phyloP scores from a whole-genome alignment of 1,140 invertebrate species.

The Lamellibrachia luymesi region DNA sequence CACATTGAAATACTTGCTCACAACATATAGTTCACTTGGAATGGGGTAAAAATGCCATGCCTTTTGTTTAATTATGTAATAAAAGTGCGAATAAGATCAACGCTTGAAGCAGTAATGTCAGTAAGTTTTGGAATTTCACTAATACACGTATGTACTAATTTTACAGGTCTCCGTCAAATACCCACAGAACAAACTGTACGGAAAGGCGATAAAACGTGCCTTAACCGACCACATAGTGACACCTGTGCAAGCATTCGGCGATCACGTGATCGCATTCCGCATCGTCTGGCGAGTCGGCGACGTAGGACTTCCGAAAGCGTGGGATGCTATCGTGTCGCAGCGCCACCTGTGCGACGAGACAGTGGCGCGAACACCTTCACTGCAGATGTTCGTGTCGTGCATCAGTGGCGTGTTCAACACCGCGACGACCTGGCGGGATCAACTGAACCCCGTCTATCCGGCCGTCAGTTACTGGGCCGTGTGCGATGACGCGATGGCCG shows the following conservation, averaged over 20 bases:
- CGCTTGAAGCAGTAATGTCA: background rate
- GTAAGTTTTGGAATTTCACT: background rate
- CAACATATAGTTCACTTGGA: background rate
- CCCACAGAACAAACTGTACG: background rate
- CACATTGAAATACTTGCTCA: background rate
- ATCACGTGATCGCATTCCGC: background rate
- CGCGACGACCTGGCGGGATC: background rate
- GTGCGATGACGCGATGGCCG: background rate
- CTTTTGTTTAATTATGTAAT: background rate
- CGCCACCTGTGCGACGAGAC: background rate
- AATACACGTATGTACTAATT: background rate
- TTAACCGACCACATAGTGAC: background rate
- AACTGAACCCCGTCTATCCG: background rate
- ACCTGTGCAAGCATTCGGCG: background rate
- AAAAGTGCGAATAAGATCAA: background rate
- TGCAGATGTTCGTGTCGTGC: background rate
- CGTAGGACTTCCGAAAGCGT: background rate
- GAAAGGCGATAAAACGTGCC: background rate
- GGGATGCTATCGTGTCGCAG: background rate
- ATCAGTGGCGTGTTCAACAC: background rate
- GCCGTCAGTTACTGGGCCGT: background rate
- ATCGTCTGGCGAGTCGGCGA: background rate
- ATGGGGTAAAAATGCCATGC: background rate
- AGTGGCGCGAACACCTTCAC: background rate
- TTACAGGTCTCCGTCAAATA: background rate